These are phyloP conservation scores for Eulithis prunata DNA, from an alignment of 2,888 invertebrate species.

Conservation along the genomic window DNA sequence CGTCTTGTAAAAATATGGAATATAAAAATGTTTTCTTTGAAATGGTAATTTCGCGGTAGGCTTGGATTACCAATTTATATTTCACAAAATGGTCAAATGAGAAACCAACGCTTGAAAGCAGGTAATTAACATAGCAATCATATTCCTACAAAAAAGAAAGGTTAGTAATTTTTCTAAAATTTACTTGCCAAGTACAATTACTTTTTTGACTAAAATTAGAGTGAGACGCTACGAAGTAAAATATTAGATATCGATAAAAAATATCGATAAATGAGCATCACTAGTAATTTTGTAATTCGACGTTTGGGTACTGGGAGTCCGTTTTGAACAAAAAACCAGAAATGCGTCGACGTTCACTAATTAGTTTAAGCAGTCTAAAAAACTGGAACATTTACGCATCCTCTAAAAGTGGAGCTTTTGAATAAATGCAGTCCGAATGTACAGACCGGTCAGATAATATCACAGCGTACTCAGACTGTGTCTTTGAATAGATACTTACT, in stretches of 20 bases:
- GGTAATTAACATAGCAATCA: conserved; percentile 27
- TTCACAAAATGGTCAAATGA: conserved; percentile 30
- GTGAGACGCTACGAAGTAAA: neutral
- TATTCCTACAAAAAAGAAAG: neutral
- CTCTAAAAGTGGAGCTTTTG: neutral
- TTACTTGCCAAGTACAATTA: neutral
- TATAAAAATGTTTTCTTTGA: conserved; percentile 37
- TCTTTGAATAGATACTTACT: too few relatives aligned
- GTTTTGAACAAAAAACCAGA: conserved; percentile 18
- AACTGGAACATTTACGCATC: conserved; percentile 4
- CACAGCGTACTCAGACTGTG: too few relatives aligned
- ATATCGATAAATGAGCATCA: conserved; percentile 11
- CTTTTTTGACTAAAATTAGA: too few relatives aligned
- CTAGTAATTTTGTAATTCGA: conserved; percentile 5
- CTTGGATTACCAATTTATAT: conserved; percentile 35
- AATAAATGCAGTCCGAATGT: neutral
- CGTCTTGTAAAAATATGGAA: conserved; percentile 27
- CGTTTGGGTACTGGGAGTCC: neutral
- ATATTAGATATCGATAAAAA: conserved; percentile 6
- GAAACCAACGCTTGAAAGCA: conserved; percentile 1
- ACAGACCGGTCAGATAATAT: neutral
- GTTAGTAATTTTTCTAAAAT: neutral
- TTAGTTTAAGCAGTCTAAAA: conserved; percentile 14
- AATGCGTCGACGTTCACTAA: conserved; percentile 1
- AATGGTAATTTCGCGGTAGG: conserved; percentile 40